Evolutionary conservation across 2,888 invertebrate genomes (phyloP), one percentile per base, ranked within the genome.

Genomic region (Trichacis sp.): DNA sequence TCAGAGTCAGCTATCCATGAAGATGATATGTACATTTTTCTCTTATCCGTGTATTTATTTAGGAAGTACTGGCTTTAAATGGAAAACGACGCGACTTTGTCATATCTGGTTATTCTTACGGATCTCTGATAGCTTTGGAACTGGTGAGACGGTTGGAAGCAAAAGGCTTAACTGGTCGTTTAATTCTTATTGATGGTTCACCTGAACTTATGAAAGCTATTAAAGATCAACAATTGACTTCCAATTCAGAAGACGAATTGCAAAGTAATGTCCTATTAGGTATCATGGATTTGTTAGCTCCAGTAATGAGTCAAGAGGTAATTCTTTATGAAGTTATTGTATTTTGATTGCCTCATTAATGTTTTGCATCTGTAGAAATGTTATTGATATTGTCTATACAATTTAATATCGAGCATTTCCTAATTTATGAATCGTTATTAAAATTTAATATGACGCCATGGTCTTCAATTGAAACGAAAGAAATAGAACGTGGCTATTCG

Each of bases 51-150:
- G 49, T n/a, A n/a, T n/a, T 24, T 24, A 5, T 64, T 6, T 76
- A 93, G 91, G 85, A 89, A 71, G 87, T 92, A 8, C 86, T 88
- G 55, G 84, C 87, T 38, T 85, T 87, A 9, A 79, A 54, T 15
- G 72, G 78, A 51, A 59, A 46, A 29, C 73, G 75, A 6, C 66
- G 72, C 45, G 69, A 76, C 0, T 96, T 93, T 85, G 88, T 89
- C 60, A 80, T 98, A 1, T 88, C 93, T 11, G 97, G 93, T 1
- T 97, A 98, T 86, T 98, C 97, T 11, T 97, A 91, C 78, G 98
- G 98, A 43, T 87, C 91, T 0, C 83, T 92, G 17, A 86, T 96
- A 15, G 91, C 92, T 0, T 84, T 96, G 56, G 93, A 96, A 80
- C 85, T 97, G 61, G 92, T 91, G 2, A 85, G 89, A 6, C 87